Percentiles rank a stretch among this genome's conserved stretches.
These are phyloP conservation scores for Atrichornis clamosus DNA, from an alignment of 2,113 vertebrate genomes.

Conservation along the genomic window DNA sequence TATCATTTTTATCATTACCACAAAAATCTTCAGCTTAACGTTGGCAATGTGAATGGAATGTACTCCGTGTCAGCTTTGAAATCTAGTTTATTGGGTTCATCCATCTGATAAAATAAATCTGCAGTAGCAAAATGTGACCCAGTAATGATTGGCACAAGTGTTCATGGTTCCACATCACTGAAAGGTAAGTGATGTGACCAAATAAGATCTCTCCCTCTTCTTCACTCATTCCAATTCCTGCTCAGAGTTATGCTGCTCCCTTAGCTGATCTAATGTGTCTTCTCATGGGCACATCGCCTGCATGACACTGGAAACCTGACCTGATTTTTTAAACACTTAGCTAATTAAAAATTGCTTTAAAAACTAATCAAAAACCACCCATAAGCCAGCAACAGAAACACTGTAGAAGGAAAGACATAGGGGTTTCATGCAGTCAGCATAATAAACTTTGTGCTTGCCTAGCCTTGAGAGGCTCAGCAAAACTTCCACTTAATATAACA, in stretches of 20 bases:
- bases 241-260: not conserved
- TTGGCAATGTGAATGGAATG: not conserved
- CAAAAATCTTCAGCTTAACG: fast-evolving
- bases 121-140: not conserved
- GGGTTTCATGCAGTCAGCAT: not conserved
- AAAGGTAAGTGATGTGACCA: fast-evolving
- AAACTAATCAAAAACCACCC: not conserved
- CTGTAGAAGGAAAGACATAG: not conserved
- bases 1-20: not conserved
- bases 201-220: not conserved
- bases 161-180: not conserved
- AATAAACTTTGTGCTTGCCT: not conserved
- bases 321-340: not conserved
- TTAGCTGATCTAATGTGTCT: not conserved
- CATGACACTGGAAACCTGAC: not conserved
- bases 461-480: not conserved
- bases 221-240: not conserved
- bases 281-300: not conserved
- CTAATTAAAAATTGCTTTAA: not conserved
- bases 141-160: fast-evolving
- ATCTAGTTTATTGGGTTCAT: not conserved
- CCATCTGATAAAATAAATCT: not conserved
- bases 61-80: not conserved
- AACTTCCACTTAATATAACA: not conserved
- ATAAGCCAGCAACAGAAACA: not conserved